Base-by-base conservation (phyloP, 2,113 vertebrate genomes). In the Prionailurus viverrinus region DNA sequence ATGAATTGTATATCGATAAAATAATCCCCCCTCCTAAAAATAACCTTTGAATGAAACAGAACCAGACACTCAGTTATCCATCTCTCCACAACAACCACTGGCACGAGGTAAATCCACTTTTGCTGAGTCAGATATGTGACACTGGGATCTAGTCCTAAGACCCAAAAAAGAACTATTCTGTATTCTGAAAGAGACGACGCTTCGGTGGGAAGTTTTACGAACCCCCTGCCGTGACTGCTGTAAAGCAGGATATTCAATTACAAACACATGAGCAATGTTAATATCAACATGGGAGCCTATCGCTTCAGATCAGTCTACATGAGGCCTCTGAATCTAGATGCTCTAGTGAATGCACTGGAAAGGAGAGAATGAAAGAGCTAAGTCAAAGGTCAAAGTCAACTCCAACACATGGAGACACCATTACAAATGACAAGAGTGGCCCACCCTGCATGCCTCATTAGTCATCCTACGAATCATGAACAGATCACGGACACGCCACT, bases 321-420 rank as follows among this genome's bases (percentile, higher is more conserved):
- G 91, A 91, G n/a, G 14, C 39, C 78, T 80, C 27, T 21, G 45
- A 89, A 73, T 82, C 61, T 63, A 0, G 27, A 11, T 11, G 51
- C 51, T 23, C 16, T 68, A 45, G 27, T 95, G 45, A 92, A 66
- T n/a, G 51, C 25, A 41, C 7, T 21, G 13, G 48, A 95, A 93
- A 96, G 15, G 31, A 94, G 97, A 48, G 36, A 87, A 68, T 14
- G 11, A 88, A 85, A 95, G 5, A 51, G 58, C 41, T 82, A 86
- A 95, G 76, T 36, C 71, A 86, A 73, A 94, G 71, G 89, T 94
- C 87, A 98, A 87, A 85, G 78, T 66, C 86, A 94, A 68, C 69
- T n/a, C 65, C 41, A 71, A 76, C 51, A 92, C 1, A 2, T 55
- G 90, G 76, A 58, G 96, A 91, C 4, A 53, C 33, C 45, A 39